These are phyloP conservation scores for Aquatica leii DNA, from an alignment of 2,888 invertebrate species.

Conservation along the genomic window DNA sequence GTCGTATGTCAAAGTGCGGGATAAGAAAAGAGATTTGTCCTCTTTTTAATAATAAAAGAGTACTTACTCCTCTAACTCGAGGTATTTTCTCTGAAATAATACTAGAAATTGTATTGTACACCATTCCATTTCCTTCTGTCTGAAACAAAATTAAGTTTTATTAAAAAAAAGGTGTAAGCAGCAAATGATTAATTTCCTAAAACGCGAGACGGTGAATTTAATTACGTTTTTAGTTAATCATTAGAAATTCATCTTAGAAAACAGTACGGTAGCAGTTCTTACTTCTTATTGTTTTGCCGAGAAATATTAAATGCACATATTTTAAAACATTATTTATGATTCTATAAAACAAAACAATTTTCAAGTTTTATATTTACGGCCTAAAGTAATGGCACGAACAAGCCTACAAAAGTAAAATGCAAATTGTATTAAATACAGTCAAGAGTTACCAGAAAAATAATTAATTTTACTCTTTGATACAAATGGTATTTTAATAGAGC, in stretches of 20 bases:
- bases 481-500: constrained; percentile 26
- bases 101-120: constrained; percentile 19
- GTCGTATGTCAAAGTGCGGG: neutral
- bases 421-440: constrained; percentile 18
- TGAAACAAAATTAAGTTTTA: constrained; percentile 12
- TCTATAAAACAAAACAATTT: constrained; percentile 13
- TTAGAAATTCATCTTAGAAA: no score
- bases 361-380: constrained; percentile 13
- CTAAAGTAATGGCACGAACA: constrained; percentile 18
- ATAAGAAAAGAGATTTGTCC: constrained; percentile 4
- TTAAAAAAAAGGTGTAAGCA: no score
- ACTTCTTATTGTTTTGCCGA: neutral
- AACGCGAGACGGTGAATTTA: no score
- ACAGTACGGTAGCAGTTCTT: no score
- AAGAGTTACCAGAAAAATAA: constrained; percentile 14
- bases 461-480: constrained; percentile 24
- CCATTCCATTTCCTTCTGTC: constrained; percentile 25
- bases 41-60: constrained; percentile 27
- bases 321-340: constrained; percentile 10
- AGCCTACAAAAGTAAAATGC: constrained; percentile 16
- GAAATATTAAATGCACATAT: constrained; percentile 3
- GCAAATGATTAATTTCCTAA: no score
- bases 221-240: no score
- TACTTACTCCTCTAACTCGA: constrained; percentile 30
- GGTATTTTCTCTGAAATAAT: constrained; percentile 17